Conservation (phyloP, 2,797 vertebrate genomes). For the Phrynocephalus vlangalii region DNA sequence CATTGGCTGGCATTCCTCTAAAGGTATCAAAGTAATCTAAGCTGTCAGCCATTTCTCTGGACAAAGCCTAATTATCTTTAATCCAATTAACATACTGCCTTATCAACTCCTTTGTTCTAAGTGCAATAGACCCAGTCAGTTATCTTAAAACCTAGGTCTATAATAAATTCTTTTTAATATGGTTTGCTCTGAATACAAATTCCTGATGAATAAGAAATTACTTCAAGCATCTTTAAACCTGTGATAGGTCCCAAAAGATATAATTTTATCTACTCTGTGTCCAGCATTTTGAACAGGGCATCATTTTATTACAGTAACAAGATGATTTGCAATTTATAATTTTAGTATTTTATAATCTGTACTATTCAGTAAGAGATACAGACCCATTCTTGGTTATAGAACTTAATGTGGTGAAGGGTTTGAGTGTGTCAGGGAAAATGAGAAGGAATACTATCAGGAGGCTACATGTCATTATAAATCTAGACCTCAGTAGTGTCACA, state of each 20-base stretch:
- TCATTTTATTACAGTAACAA: constrained; percentile 10
- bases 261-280: constrained; percentile 4
- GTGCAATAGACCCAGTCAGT: neutral
- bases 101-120: neutral
- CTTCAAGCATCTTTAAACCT: constrained; percentile 9
- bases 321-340: neutral
- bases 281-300: neutral
- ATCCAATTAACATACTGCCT: neutral
- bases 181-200: neutral
- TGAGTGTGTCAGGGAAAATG: no score
- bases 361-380: neutral
- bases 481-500: no score
- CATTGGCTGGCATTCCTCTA: neutral
- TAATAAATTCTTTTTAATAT: neutral
- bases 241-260: constrained; percentile 3
- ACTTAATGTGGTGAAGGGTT: no score
- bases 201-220: constrained; percentile 2
- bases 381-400: no score
- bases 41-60: constrained; percentile 2
- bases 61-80: neutral
- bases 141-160: neutral
- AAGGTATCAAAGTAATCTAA: constrained; percentile 11
- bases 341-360: neutral
- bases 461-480: no score
- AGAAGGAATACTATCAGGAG: no score